Conservation (phyloP, 2,797 vertebrate species). For the Enteromius thamalakanensis region DNA sequence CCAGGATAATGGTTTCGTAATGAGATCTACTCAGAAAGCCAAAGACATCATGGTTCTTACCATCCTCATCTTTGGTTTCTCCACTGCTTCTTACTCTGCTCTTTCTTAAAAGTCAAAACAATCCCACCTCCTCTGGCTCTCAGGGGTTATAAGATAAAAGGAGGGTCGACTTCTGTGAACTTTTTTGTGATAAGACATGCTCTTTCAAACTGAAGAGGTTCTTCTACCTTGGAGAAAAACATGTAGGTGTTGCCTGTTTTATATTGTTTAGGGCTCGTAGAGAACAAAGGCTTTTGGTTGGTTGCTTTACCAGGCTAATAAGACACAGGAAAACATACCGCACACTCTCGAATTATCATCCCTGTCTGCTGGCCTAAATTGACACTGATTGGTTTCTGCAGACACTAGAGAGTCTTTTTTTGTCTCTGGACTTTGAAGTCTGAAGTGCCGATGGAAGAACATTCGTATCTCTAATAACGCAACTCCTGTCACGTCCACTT, state of each 20-base stretch:
- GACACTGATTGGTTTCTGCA: slow-evolving; percentile 38
- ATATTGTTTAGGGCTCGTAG: neutral
- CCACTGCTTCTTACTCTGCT: neutral
- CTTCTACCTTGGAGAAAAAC: neutral
- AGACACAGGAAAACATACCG: slow-evolving; percentile 9
- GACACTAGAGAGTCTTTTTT: slow-evolving; percentile 5
- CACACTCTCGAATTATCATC: slow-evolving; percentile 9
- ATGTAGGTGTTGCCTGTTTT: neutral
- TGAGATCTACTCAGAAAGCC: slow-evolving; percentile 41
- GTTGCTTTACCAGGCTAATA: slow-evolving; percentile 3
- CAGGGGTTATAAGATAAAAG: slow-evolving; percentile 21
- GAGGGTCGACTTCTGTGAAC: neutral
- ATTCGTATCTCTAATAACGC: slow-evolving; percentile 36
- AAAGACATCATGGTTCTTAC: slow-evolving; percentile 32
- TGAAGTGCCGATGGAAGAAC: slow-evolving; percentile 38
- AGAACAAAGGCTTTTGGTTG: neutral
- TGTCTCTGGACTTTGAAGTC: slow-evolving; percentile 47
- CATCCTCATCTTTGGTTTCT: slow-evolving; percentile 23
- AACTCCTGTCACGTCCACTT: slow-evolving; percentile 45
- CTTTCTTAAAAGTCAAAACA: slow-evolving; percentile 36
- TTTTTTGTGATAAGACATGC: neutral
- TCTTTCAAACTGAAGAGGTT: neutral
- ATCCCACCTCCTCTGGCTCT: slow-evolving; percentile 16
- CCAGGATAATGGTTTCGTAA: slow-evolving; percentile 51
- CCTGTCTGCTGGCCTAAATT: slow-evolving; percentile 31